Conservation (phyloP, 2,113 vertebrate species). For the Calypte anna region DNA sequence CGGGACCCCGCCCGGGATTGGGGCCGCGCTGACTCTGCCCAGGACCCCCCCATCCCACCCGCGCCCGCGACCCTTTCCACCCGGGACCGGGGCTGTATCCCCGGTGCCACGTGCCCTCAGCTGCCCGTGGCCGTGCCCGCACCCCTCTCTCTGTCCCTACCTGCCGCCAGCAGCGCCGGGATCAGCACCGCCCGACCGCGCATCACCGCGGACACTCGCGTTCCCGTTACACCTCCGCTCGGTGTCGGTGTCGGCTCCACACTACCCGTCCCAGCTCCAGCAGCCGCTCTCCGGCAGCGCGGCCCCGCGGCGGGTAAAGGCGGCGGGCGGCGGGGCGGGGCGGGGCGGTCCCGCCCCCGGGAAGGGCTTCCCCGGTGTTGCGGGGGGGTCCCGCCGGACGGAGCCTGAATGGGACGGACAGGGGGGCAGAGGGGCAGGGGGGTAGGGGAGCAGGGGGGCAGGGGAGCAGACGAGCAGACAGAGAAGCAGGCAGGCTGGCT, state of each 20-base stretch:
- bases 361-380: neutral
- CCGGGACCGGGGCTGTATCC: neutral
- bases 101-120: too few species aligned
- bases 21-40: neutral
- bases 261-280: neutral
- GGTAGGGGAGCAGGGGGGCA: too few species aligned
- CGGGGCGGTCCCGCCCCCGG: neutral
- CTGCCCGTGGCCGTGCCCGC: too few species aligned
- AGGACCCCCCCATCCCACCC: neutral
- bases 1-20: neutral
- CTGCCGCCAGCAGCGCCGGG: conserved; percentile 72
- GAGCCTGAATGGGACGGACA: too few species aligned
- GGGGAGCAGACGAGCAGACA: too few species aligned
- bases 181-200: conserved; percentile 54
- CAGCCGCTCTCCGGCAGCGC: neutral
- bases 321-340: neutral
- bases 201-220: neutral
- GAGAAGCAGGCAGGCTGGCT: too few species aligned
- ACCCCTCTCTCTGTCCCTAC: neutral
- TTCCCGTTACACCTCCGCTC: accelerated
- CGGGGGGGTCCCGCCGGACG: too few species aligned
- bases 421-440: too few species aligned
- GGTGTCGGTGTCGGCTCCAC: too few species aligned
- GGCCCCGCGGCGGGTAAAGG: conserved; percentile 8
- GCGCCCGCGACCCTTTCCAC: too few species aligned